These are phyloP conservation scores for Nineta flava DNA, from an alignment of 2,888 invertebrate species.

Conservation along the genomic window DNA sequence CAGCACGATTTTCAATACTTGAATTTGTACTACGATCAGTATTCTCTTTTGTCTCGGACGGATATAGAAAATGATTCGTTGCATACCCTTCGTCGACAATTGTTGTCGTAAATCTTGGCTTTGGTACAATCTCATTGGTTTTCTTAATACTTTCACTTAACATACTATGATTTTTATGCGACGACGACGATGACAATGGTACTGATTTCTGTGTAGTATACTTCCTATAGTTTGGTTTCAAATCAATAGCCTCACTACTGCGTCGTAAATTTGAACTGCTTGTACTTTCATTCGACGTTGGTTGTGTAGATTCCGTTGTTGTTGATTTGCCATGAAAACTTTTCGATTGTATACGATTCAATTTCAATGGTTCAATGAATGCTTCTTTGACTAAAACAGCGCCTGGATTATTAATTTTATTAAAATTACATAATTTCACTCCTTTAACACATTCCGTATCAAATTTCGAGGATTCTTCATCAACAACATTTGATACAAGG, in stretches of 20 bases:
- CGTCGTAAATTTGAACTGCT: too few relatives aligned
- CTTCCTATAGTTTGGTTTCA: conserved; percentile 11
- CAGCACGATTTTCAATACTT: conserved; percentile 3
- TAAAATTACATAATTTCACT: conserved; percentile 15
- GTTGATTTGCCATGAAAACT: conserved; percentile 20
- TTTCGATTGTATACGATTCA: conserved; percentile 27
- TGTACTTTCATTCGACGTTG: neutral
- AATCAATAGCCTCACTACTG: conserved; percentile 3
- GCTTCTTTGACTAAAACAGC: conserved; percentile 32
- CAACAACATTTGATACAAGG: conserved; percentile 11
- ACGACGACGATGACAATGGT: conserved; percentile 13
- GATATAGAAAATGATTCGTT: neutral
- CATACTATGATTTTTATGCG: neutral
- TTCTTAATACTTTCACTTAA: conserved; percentile 3
- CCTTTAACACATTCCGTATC: conserved; percentile 13
- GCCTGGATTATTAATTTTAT: conserved; percentile 20
- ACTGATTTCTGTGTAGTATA: conserved; percentile 20
- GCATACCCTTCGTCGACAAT: conserved; percentile 22
- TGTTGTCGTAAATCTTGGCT: conserved; percentile 25
- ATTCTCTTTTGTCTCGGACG: neutral
- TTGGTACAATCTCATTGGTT: conserved; percentile 11
- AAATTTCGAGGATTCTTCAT: conserved; percentile 7
- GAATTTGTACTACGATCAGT: neutral
- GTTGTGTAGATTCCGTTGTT: neutral
- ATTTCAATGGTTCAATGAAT: conserved; percentile 32